Conservation (phyloP, 2,797 vertebrate species). For the Myotis pilosus region DNA sequence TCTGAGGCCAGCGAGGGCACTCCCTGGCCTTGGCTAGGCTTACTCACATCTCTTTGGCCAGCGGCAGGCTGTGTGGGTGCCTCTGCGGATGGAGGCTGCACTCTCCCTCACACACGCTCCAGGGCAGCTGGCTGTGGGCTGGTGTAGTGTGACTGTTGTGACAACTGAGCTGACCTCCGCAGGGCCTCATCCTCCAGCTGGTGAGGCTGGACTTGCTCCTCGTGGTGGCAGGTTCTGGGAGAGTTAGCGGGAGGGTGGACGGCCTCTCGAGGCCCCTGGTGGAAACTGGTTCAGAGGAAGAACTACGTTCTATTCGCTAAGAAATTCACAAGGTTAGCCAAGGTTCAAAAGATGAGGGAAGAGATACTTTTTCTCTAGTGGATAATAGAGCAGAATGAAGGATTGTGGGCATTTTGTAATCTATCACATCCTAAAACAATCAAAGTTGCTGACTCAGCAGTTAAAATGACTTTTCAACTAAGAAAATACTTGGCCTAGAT, state of each 20-base stretch:
- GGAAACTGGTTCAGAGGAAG: not conserved
- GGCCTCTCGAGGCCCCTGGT: not conserved
- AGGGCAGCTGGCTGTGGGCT: not conserved
- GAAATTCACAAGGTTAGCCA: not conserved
- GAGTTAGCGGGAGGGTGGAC: not conserved
- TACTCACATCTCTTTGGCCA: not conserved
- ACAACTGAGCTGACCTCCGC: not conserved
- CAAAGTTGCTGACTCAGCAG: constrained; percentile 24
- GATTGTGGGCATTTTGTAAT: not conserved
- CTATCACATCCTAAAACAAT: constrained; percentile 4
- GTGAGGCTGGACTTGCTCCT: not conserved
- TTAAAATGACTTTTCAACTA: constrained; percentile 29
- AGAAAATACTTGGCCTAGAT: constrained; percentile 50
- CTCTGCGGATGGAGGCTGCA: not conserved
- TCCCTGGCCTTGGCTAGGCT: not conserved
- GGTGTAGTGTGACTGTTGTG: not conserved
- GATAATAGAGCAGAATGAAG: not conserved
- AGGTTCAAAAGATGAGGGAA: not conserved
- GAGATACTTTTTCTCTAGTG: not conserved
- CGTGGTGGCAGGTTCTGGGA: not conserved
- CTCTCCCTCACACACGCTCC: not conserved
- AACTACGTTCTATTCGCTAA: not conserved
- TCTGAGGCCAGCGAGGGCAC: not conserved
- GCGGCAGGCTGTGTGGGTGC: not conserved
- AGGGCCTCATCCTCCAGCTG: not conserved